These are phyloP conservation scores for Lasioglossum baleicum DNA, from an alignment of 1,140 invertebrate genomes.

Conservation along the genomic window DNA sequence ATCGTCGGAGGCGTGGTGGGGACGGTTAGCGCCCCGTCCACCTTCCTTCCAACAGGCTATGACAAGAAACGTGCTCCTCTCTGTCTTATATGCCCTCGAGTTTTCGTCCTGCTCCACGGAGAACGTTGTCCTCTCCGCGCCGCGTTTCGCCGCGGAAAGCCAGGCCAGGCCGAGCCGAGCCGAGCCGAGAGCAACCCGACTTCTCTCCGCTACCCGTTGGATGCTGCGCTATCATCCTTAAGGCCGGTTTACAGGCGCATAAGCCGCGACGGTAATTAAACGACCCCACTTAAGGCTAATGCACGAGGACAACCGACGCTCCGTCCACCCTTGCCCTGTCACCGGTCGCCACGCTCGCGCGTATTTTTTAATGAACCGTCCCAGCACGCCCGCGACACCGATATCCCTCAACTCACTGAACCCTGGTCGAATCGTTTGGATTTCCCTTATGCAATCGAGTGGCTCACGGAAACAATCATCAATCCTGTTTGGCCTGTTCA, in stretches of 20 bases:
- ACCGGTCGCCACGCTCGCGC: constrained; percentile 24
- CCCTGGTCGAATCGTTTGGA: too few relatives aligned
- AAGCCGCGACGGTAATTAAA: constrained; percentile 55
- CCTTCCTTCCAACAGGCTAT: constrained; percentile 51
- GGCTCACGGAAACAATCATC: too few relatives aligned
- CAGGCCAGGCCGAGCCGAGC: neutral
- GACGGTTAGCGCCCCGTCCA: constrained; percentile 54
- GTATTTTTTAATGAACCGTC: constrained; percentile 52
- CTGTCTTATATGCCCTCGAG: constrained; percentile 37
- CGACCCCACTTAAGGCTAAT: constrained; percentile 52
- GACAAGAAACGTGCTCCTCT: constrained; percentile 57
- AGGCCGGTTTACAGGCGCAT: constrained; percentile 52
- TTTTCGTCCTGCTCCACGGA: constrained; percentile 48
- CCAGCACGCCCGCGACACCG: too few relatives aligned
- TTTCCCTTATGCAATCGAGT: too few relatives aligned
- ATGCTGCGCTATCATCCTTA: constrained; percentile 27
- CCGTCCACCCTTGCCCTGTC: constrained; percentile 32
- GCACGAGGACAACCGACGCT: constrained; percentile 33
- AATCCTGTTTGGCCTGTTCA: too few relatives aligned
- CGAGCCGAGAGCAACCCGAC: neutral
- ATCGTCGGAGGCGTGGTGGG: constrained; percentile 6
- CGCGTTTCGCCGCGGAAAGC: constrained; percentile 7
- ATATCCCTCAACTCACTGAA: too few relatives aligned
- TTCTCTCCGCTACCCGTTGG: neutral
- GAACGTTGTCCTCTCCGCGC: constrained; percentile 32